Conservation (phyloP, 2,888 invertebrate genomes). For the Drosophila sordidapex region DNA sequence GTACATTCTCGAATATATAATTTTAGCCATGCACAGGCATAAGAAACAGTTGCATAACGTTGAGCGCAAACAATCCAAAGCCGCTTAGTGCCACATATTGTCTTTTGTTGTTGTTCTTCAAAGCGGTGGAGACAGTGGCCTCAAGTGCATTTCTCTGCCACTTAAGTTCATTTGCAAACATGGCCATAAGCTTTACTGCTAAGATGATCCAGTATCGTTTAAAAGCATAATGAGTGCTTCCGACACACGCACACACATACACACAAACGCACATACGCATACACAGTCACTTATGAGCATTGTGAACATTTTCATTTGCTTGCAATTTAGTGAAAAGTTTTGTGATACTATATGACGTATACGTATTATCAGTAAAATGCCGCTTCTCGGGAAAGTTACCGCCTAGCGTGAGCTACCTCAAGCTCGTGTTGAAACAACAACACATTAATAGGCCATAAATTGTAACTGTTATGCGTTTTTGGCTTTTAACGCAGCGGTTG, state of each 20-base stretch:
- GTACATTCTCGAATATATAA: constrained; percentile 26
- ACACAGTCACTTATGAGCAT: background rate
- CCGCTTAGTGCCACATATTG: constrained; percentile 28
- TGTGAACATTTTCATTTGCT: constrained; percentile 5
- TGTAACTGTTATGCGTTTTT: constrained; percentile 80
- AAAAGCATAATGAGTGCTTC: constrained; percentile 35
- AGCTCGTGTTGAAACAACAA: constrained; percentile 39
- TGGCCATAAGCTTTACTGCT: constrained; percentile 57
- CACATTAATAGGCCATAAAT: constrained; percentile 81
- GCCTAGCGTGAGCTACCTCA: constrained; percentile 58
- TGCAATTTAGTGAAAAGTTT: constrained; percentile 34
- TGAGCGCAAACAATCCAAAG: constrained; percentile 43
- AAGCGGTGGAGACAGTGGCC: constrained; percentile 25
- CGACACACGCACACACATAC: constrained; percentile 1
- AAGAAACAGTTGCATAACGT: constrained; percentile 44
- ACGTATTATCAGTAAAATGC: constrained; percentile 58
- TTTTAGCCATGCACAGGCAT: constrained; percentile 55
- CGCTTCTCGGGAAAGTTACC: constrained; percentile 20
- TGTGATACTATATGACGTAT: constrained; percentile 37
- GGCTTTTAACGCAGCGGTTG: constrained; percentile 77
- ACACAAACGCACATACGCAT: background rate
- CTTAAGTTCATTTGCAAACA: constrained; percentile 68
- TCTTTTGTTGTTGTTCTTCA: constrained; percentile 11
- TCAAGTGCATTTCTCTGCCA: constrained; percentile 65
- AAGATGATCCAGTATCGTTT: constrained; percentile 51